phyloP scores from a whole-genome alignment of 2,797 vertebrate genomes.

The Rhadinocentrus ornatus region DNA sequence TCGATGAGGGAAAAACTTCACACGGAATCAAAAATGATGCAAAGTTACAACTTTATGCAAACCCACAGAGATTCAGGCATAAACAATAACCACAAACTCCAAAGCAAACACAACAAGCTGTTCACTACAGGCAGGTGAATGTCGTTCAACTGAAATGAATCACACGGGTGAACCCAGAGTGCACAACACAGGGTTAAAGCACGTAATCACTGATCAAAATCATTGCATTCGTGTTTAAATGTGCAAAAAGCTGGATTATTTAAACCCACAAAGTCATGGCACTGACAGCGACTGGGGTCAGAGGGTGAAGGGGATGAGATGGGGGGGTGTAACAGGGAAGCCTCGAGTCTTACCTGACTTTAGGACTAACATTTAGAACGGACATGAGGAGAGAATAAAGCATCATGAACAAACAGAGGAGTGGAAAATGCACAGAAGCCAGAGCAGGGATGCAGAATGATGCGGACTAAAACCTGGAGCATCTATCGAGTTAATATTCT shows the following conservation, averaged over 20 bases:
- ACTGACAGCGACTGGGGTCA: slow-evolving; percentile 32
- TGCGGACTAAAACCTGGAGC: neutral
- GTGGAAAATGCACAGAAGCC: slow-evolving; percentile 51
- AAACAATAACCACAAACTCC: slow-evolving; percentile 46
- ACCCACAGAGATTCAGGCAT: slow-evolving; percentile 60
- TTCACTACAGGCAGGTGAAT: slow-evolving; percentile 19
- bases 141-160: slow-evolving; percentile 35
- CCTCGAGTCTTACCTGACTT: slow-evolving; percentile 94
- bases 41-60: slow-evolving; percentile 60
- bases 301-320: slow-evolving; percentile 12
- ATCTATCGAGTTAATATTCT: neutral
- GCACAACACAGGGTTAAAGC: slow-evolving; percentile 45
- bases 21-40: slow-evolving; percentile 65
- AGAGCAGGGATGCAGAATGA: slow-evolving; percentile 43
- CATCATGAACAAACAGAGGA: slow-evolving; percentile 66
- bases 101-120: slow-evolving; percentile 36
- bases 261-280: slow-evolving; percentile 58
- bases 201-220: slow-evolving; percentile 16
- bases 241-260: slow-evolving; percentile 45
- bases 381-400: slow-evolving; percentile 81
- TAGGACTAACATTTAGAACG: slow-evolving; percentile 94
- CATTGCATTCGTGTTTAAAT: slow-evolving; percentile 60
- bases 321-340: slow-evolving; percentile 1
- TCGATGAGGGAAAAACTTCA: slow-evolving; percentile 69
- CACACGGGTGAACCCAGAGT: slow-evolving; percentile 42